Evolutionary conservation across 2,113 vertebrate species (phyloP).

Genomic region (Toxotes jaculatrix): DNA sequence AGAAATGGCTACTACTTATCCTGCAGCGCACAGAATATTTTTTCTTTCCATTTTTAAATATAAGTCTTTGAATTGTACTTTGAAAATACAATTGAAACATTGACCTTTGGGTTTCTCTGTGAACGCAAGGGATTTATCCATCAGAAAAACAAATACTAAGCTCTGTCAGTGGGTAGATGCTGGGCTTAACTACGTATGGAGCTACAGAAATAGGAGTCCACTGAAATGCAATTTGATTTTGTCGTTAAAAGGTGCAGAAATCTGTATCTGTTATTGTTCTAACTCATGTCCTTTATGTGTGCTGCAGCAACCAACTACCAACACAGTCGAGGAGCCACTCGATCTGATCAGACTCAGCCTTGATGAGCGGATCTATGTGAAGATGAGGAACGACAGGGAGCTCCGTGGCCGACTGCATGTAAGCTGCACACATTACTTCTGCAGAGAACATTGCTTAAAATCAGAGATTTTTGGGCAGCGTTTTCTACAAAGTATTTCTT

Average conservation of each 20-base stretch:
- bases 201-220: background rate
- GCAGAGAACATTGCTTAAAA: no score
- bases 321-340: conserved; percentile 96
- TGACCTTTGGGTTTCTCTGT: no score
- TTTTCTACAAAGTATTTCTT: background rate
- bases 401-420: conserved; percentile 95
- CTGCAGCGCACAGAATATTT: no score
- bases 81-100: no score
- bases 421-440: conserved; percentile 58
- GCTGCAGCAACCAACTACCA: conserved; percentile 91
- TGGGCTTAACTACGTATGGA: background rate
- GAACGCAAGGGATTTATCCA: no score
- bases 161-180: no score
- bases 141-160: no score
- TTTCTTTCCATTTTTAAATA: no score
- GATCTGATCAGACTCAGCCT: conserved; percentile 97
- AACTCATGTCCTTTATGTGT: background rate
- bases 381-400: conserved; percentile 98
- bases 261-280: background rate
- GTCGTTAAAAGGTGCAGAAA: background rate
- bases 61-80: no score
- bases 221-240: background rate
- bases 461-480: no score
- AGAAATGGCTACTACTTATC: no score
- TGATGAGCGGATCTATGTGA: conserved; percentile 97